Evolutionary conservation across 2,888 invertebrate species (phyloP), one percentile per base, ranked within the genome.

Genomic region (Drosophila crucigera): DNA sequence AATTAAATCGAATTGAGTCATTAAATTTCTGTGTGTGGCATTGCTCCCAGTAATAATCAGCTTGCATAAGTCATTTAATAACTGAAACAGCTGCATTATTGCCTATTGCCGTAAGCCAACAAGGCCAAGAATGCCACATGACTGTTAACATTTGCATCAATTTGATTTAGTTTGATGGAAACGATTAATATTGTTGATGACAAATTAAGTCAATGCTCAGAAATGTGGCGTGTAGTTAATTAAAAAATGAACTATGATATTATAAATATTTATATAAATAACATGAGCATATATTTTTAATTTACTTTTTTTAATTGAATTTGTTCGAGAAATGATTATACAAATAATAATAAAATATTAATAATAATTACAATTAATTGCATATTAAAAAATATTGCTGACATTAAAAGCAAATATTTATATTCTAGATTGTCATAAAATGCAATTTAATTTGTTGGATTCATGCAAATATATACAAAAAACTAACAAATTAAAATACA

Each of bases 1-100:
- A 81, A 89, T 88, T 82, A 84, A 89, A 78, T 76, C 69, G 68
- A 80, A 86, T 86, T 82, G 90, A 89, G 85, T 84, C 75, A 89
- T 89, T 89, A 77, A 66, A 71, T 47, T 47, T 16, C 54, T 33
- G 67, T 60, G 76, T 76, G 73, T 53, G 60, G 68, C 80, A 80
- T 66, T 69, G 68, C 68, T 14, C 47, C 49, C 28, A 59, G 30
- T 33, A 22, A 55, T 64, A 59, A 56, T 41, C 50, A 22, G 33
- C 10, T 31, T 53, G 68, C 68, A 68, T 54, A 68, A 58, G 56
- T 37, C 16, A 59, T 19, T 50, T 58, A 54, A 77, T 49, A 61
- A 61, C n/a, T 54, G 25, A 33, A 62, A 41, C 59, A 66, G 11
- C 53, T 37, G 73, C 37, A n/a, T 16, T 28, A n/a, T 41, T 30